Percentiles rank a stretch among this genome's conserved stretches.
These are phyloP conservation scores for Gobio gobio DNA, from an alignment of 2,113 vertebrate genomes.

Conservation along the genomic window DNA sequence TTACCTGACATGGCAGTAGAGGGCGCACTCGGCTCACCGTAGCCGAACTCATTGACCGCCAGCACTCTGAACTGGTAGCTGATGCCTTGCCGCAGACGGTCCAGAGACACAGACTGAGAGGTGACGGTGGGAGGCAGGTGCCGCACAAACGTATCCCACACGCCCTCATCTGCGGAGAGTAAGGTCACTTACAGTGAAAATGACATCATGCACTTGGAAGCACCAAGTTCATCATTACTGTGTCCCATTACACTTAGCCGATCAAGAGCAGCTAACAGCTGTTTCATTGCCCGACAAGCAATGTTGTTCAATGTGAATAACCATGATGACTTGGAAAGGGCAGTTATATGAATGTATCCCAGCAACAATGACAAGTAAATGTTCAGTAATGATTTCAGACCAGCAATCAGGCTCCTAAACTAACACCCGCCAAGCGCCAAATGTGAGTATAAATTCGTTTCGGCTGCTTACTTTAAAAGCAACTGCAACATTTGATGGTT, in stretches of 20 bases:
- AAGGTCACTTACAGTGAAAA: slow-evolving; percentile 34
- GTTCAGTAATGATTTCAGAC: slow-evolving; percentile 1
- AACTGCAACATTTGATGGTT: neutral
- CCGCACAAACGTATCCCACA: slow-evolving; percentile 93
- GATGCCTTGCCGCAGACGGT: slow-evolving; percentile 86
- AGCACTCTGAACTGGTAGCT: slow-evolving; percentile 95
- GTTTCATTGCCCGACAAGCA: neutral
- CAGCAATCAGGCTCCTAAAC: neutral
- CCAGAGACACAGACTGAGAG: slow-evolving; percentile 84
- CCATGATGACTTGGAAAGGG: slow-evolving; percentile 6
- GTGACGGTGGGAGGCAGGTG: slow-evolving; percentile 83
- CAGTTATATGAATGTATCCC: neutral
- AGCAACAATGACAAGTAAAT: neutral
- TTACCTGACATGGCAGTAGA: slow-evolving; percentile 90
- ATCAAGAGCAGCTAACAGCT: neutral
- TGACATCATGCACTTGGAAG: neutral
- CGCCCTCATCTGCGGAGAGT: slow-evolving; percentile 84
- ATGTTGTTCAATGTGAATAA: neutral
- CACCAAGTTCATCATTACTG: slow-evolving; percentile 30
- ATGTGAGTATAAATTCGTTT: neutral
- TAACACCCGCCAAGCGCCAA: neutral
- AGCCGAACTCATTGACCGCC: slow-evolving; percentile 88
- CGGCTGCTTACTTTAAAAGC: neutral
- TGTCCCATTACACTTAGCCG: slow-evolving; percentile 15
- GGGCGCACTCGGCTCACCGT: slow-evolving; percentile 90